These are phyloP conservation scores for Drosophila orosa DNA, from an alignment of 1,140 invertebrate species.

Conservation along the genomic window DNA sequence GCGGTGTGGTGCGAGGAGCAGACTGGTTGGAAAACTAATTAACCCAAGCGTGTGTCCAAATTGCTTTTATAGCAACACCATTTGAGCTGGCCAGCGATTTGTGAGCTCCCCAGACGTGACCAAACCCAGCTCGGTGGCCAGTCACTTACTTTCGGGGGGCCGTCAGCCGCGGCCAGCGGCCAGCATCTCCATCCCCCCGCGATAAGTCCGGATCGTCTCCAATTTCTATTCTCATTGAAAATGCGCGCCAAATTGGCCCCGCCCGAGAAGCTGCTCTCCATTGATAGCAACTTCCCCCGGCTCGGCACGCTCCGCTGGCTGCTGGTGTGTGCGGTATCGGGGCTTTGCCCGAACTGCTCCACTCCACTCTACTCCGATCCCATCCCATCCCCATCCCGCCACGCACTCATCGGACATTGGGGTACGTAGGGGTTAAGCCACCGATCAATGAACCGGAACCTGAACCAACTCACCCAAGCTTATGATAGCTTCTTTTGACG, in stretches of 20 bases:
- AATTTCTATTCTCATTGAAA: conserved; percentile 71
- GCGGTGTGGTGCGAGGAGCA: conserved; percentile 62
- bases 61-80: conserved; percentile 80
- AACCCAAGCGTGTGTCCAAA: conserved; percentile 73
- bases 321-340: conserved; percentile 70
- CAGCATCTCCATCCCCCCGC: conserved; percentile 32
- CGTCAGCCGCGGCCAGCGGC: conserved; percentile 19
- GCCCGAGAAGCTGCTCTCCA: conserved; percentile 47
- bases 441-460: conserved; percentile 56
- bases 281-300: conserved; percentile 70
- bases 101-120: conserved; percentile 75
- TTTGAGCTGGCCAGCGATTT: conserved; percentile 69
- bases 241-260: conserved; percentile 64
- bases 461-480: neutral
- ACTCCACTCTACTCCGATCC: conserved; percentile 20
- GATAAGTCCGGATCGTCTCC: conserved; percentile 63
- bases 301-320: conserved; percentile 64
- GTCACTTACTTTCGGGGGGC: conserved; percentile 64
- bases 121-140: conserved; percentile 51
- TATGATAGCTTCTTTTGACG: neutral
- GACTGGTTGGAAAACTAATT: conserved; percentile 73
- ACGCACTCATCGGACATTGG: conserved; percentile 31
- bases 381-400: conserved; percentile 12
- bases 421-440: conserved; percentile 6
- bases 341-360: conserved; percentile 59